Percentiles rank a stretch among this genome's conserved stretches.
Conservation (phyloP, 1,140 invertebrate genomes). For the Orchestia grillus region DNA sequence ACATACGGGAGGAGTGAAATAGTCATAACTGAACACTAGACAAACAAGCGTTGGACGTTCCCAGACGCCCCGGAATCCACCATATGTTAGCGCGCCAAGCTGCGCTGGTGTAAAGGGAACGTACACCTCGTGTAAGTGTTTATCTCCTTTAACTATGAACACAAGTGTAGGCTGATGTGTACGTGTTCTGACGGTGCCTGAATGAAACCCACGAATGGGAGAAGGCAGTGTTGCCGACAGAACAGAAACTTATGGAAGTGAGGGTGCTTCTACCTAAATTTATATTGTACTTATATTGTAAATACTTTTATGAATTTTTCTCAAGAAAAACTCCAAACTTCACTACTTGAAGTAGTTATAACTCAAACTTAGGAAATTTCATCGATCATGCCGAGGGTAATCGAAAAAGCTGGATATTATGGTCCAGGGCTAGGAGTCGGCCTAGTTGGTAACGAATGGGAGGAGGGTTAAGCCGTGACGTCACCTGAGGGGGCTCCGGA, state of each 20-base stretch:
- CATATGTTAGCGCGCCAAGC: conserved; percentile 5
- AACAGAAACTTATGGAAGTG: neutral
- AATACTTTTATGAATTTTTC: neutral
- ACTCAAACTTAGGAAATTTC: neutral
- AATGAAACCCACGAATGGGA: conserved; percentile 30
- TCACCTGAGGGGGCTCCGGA: neutral
- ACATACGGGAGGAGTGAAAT: neutral
- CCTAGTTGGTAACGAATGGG: neutral
- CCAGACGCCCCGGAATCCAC: neutral
- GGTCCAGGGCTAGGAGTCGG: neutral
- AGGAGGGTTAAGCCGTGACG: neutral
- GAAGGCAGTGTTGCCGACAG: neutral
- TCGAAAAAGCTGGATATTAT: neutral
- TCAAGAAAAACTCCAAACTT: neutral
- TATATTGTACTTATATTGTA: neutral
- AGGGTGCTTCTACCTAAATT: too few relatives aligned
- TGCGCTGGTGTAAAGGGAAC: neutral
- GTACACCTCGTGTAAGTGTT: conserved; percentile 16
- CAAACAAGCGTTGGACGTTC: neutral
- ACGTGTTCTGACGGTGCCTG: neutral
- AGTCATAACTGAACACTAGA: neutral
- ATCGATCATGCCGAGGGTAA: neutral
- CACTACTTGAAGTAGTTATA: neutral
- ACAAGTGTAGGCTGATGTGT: conserved; percentile 6
- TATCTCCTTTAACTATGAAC: conserved; percentile 16